These are phyloP conservation scores for Drosophila watanabei DNA, from an alignment of 1,140 invertebrate genomes.

Conservation along the genomic window DNA sequence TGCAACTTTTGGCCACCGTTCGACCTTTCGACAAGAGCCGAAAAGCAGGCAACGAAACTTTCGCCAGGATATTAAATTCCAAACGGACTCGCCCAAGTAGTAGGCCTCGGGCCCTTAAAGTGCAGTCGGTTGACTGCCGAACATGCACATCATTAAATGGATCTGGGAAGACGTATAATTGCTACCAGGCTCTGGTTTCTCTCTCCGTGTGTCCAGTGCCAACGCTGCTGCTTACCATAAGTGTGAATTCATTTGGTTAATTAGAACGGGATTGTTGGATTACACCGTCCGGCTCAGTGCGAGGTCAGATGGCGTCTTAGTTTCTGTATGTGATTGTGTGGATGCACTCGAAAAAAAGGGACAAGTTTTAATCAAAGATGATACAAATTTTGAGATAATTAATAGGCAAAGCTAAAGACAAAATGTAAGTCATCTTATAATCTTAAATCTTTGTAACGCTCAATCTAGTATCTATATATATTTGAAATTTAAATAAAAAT, in stretches of 20 bases:
- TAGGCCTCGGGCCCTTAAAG: slow-evolving; percentile 33
- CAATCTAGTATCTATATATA: no score
- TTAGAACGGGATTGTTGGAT: slow-evolving; percentile 69
- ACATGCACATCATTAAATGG: slow-evolving; percentile 56
- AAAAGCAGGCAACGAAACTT: slow-evolving; percentile 42
- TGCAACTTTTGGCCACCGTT: slow-evolving; percentile 57
- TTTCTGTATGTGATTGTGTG: slow-evolving; percentile 11
- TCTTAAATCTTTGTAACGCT: background rate
- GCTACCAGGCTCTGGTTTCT: slow-evolving; percentile 32
- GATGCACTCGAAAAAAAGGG: slow-evolving; percentile 8
- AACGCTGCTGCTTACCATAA: slow-evolving; percentile 59
- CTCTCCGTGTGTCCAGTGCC: slow-evolving; percentile 12
- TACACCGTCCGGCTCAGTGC: slow-evolving; percentile 33
- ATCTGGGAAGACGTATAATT: slow-evolving; percentile 50
- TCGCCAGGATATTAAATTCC: slow-evolving; percentile 56
- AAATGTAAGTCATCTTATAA: no score
- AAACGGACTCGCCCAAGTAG: background rate
- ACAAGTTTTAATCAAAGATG: background rate
- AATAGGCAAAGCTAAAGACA: no score
- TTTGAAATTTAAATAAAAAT: background rate
- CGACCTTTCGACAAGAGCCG: slow-evolving; percentile 45
- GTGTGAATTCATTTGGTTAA: slow-evolving; percentile 83
- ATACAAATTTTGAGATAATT: background rate
- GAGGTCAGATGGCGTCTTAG: slow-evolving; percentile 4
- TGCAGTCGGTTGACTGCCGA: slow-evolving; percentile 19